Percentiles rank a stretch among this genome's conserved stretches.
These are phyloP conservation scores for Geotrupes spiniger DNA, from an alignment of 2,888 invertebrate species.

Conservation along the genomic window DNA sequence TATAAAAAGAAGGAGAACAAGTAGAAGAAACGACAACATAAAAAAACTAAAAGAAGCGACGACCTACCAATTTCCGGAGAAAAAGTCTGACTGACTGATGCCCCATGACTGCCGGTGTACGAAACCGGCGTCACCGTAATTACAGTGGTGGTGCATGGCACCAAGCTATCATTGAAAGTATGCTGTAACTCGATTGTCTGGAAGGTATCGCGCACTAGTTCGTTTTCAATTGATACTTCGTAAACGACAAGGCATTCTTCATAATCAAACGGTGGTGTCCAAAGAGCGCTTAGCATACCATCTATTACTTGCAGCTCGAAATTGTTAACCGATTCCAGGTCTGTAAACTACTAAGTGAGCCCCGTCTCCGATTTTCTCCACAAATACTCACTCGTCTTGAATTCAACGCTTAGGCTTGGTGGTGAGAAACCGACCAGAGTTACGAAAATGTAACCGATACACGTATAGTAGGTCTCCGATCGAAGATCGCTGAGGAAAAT, in stretches of 20 bases:
- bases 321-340: slow-evolving; percentile 14
- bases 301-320: slow-evolving; percentile 4
- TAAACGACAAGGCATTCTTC: slow-evolving; percentile 18
- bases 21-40: no score
- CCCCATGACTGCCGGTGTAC: slow-evolving; percentile 11
- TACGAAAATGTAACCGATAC: slow-evolving; percentile 17
- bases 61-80: slow-evolving; percentile 9
- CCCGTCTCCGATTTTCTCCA: background rate
- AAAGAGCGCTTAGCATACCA: slow-evolving; percentile 8
- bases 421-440: slow-evolving; percentile 18
- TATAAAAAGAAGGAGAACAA: no score
- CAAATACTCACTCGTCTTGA: slow-evolving; percentile 15
- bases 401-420: slow-evolving; percentile 10
- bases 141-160: slow-evolving; percentile 14
- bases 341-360: no score
- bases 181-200: slow-evolving; percentile 3
- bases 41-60: no score
- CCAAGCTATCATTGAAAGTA: slow-evolving; percentile 10
- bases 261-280: slow-evolving; percentile 17
- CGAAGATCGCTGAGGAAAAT: slow-evolving; percentile 8
- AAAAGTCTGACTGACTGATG: background rate
- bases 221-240: slow-evolving; percentile 15
- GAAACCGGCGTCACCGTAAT: slow-evolving; percentile 17
- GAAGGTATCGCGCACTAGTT: slow-evolving; percentile 4
- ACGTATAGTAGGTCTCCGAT: slow-evolving; percentile 16